Evolutionary conservation across 2,113 vertebrate genomes (phyloP).

Genomic region (Tauraco erythrolophus): DNA sequence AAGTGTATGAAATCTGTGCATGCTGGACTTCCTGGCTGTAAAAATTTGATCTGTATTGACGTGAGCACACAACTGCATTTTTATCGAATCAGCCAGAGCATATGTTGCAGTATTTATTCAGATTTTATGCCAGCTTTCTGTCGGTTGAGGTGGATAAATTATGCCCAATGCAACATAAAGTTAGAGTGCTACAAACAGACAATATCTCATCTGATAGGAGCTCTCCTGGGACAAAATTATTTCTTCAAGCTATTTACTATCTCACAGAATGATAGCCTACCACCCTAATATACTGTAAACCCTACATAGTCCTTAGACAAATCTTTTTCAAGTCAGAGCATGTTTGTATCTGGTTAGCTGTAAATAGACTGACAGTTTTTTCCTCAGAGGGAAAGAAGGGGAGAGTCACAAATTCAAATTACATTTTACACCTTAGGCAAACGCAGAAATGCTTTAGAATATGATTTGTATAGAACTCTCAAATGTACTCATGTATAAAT

Average conservation of each 20-base stretch:
- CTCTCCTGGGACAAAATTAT: conserved; percentile 31
- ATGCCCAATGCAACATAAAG: conserved; percentile 1
- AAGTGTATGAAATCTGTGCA: background rate
- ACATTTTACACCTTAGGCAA: background rate
- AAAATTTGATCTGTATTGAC: conserved; percentile 20
- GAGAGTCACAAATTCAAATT: background rate
- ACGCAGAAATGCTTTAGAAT: background rate
- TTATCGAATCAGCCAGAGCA: conserved; percentile 41
- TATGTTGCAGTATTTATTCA: conserved; percentile 38
- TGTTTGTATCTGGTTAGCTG: background rate
- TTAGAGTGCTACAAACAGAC: conserved; percentile 5
- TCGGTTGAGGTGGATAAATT: background rate
- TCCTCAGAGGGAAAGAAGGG: background rate
- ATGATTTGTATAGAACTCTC: background rate
- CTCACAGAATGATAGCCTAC: background rate
- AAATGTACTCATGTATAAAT: background rate
- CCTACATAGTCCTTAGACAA: background rate
- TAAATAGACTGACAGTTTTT: conserved; percentile 6
- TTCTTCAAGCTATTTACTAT: conserved; percentile 19
- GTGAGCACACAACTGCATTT: background rate
- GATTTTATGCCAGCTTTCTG: conserved; percentile 37
- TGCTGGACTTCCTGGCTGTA: background rate
- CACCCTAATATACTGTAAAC: background rate
- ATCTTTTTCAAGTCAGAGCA: background rate
- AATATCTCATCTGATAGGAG: conserved; percentile 2